A percentile compares a stretch with the other conserved stretches of the same genome.
These are phyloP conservation scores for Poeciliopsis occidentalis DNA, from an alignment of 2,113 vertebrate genomes.

Conservation along the genomic window DNA sequence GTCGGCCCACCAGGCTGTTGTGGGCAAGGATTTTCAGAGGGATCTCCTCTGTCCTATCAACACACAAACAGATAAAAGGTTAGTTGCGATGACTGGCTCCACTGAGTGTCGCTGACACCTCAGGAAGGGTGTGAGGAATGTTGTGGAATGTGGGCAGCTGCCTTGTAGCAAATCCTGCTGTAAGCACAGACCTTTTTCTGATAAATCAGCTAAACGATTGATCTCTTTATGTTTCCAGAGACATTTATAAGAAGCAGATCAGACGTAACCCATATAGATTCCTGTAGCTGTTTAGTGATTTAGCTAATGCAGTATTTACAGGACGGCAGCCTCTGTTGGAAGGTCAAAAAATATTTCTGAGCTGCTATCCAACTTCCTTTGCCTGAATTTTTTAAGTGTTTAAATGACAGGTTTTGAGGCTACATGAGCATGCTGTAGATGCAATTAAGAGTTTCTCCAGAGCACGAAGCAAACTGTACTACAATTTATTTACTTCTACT, in stretches of 20 bases:
- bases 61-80: conserved; percentile 17
- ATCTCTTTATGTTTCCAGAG: not conserved
- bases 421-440: not conserved
- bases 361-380: not conserved
- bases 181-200: not conserved
- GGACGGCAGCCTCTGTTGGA: too few species aligned
- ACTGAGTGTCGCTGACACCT: not conserved
- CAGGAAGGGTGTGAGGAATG: not conserved
- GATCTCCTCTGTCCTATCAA: conserved; percentile 88
- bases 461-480: not conserved
- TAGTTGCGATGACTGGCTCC: not conserved
- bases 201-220: not conserved
- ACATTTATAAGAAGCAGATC: not conserved
- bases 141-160: conserved; percentile 12
- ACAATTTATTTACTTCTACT: not conserved
- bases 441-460: not conserved
- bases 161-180: not conserved
- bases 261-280: not conserved
- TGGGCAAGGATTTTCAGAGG: conserved; percentile 95
- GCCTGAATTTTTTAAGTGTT: not conserved
- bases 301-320: too few species aligned
- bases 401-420: not conserved
- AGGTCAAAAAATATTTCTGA: not conserved
- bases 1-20: conserved; percentile 92
- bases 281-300: not conserved